Conservation (phyloP, 2,113 vertebrate species). For the Notothenia rossii region DNA sequence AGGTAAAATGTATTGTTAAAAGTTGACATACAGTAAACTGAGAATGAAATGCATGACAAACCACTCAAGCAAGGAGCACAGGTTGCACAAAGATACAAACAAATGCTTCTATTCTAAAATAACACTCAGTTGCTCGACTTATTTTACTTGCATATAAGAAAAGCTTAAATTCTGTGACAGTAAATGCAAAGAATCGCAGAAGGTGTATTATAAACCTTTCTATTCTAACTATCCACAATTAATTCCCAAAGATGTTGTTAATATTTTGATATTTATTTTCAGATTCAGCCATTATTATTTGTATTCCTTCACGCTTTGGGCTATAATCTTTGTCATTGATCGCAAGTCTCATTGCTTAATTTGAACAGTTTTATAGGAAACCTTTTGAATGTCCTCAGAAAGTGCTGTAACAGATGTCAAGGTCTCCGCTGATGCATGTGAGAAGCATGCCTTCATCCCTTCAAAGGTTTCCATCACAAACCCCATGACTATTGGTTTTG, state of each 20-base stretch:
- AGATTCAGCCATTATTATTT: not conserved
- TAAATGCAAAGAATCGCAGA: not conserved
- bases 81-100: not conserved
- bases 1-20: not conserved
- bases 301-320: not conserved
- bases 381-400: slow-evolving; percentile 21
- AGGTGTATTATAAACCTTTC: not conserved
- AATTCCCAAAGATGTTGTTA: not conserved
- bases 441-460: slow-evolving; percentile 65
- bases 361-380: not conserved
- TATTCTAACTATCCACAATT: not conserved
- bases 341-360: slow-evolving; percentile 4
- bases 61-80: not conserved
- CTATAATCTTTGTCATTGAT: not conserved
- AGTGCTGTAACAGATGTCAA: slow-evolving; percentile 56
- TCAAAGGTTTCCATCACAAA: slow-evolving; percentile 72
- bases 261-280: not conserved
- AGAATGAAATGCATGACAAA: not conserved
- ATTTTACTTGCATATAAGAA: not conserved
- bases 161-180: not conserved
- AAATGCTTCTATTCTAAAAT: not conserved
- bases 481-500: slow-evolving; percentile 75
- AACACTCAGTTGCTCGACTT: not conserved
- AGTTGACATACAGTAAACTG: not conserved
- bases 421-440: slow-evolving; percentile 60